Conservation (phyloP, 2,888 invertebrate species). For the Hirudinaria manillensis region DNA sequence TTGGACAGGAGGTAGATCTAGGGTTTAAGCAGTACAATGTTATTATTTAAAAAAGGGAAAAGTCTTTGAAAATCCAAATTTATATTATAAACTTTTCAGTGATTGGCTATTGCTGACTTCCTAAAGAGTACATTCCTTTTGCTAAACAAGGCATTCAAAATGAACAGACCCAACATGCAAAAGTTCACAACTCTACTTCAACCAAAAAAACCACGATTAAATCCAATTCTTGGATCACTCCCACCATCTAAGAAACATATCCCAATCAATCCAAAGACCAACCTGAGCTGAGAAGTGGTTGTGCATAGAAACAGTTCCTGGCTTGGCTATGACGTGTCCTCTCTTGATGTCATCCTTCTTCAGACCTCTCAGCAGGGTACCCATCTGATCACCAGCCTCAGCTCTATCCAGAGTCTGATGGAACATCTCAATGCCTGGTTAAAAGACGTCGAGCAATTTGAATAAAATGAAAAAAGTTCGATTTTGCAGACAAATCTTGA, state of each 20-base stretch:
- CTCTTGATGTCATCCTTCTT: conserved; percentile 67
- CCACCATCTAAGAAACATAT: no score
- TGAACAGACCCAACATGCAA: no score
- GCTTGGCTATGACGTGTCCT: conserved; percentile 68
- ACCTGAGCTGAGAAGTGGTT: conserved; percentile 65
- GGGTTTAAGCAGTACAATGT: neutral
- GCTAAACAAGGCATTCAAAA: no score
- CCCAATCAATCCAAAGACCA: neutral
- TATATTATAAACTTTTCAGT: neutral
- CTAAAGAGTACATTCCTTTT: no score
- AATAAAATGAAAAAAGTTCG: neutral
- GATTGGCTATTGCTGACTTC: no score
- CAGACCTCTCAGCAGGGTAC: conserved; percentile 70
- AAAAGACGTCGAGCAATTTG: no score
- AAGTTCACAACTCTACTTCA: no score
- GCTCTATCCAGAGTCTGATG: conserved; percentile 44
- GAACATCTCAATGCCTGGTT: conserved; percentile 50
- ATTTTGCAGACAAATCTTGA: neutral
- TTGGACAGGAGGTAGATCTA: conserved; percentile 73
- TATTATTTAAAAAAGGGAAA: no score
- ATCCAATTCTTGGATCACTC: no score
- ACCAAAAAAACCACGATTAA: no score
- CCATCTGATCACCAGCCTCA: conserved; percentile 78
- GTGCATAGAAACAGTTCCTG: conserved; percentile 35
- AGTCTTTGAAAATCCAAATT: neutral